Percentiles rank a stretch among this genome's conserved stretches.
These are phyloP conservation scores for Vireo altiloquus DNA, from an alignment of 2,113 vertebrate genomes.

Conservation along the genomic window DNA sequence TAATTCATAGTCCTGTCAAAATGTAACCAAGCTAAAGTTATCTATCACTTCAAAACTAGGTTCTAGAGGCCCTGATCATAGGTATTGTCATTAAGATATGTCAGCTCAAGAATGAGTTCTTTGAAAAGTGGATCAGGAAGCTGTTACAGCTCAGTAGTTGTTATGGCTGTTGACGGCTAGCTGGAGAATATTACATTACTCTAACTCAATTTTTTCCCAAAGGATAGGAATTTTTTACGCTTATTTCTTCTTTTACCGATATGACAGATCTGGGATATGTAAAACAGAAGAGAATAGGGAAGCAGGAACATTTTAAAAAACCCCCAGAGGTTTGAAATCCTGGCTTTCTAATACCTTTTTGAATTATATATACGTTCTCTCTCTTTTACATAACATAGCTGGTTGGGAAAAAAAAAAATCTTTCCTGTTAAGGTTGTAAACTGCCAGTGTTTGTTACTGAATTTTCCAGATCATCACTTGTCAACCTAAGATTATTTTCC, in stretches of 20 bases:
- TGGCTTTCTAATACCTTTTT: not conserved
- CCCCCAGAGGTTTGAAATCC: not conserved
- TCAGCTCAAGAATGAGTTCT: not conserved
- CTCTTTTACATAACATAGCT: not conserved
- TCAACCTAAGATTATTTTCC: not conserved
- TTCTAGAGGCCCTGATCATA: not conserved
- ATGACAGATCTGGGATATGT: slow-evolving; percentile 15
- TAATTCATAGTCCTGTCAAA: not conserved
- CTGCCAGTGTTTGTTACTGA: not conserved
- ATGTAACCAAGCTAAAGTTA: not conserved
- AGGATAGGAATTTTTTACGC: not conserved
- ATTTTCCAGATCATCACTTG: not conserved
- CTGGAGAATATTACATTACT: not conserved
- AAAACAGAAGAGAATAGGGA: not conserved
- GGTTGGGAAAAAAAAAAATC: not conserved
- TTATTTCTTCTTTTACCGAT: not conserved
- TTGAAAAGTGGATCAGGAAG: not conserved
- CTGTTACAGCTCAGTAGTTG: not conserved
- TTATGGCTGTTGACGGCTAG: not conserved
- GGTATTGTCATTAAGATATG: not conserved
- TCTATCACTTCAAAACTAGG: not conserved
- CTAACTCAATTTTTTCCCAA: slow-evolving; percentile 11
- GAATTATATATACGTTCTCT: not conserved
- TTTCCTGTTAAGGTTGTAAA: not conserved
- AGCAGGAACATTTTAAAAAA: not conserved